Evolutionary conservation across 1,140 invertebrate species (phyloP).

Genomic region (Armadillidium nasatum): DNA sequence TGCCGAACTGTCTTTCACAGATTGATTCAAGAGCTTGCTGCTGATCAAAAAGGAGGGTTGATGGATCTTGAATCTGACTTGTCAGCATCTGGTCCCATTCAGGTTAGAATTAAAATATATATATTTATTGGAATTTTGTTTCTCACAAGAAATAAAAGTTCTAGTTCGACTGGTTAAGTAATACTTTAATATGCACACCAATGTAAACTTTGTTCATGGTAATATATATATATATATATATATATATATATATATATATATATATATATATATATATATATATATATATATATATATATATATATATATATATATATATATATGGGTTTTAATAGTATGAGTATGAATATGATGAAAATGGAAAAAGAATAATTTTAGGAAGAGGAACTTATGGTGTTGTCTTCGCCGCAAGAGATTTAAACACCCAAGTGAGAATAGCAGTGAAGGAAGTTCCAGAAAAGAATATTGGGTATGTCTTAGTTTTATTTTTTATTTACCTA

Average conservation of each 20-base stretch:
- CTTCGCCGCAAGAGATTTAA: slow-evolving; percentile 87
- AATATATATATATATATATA: no score
- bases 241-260: background rate
- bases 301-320: slow-evolving; percentile 20
- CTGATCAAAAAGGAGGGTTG: slow-evolving; percentile 76
- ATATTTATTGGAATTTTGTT: no score
- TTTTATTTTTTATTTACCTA: no score
- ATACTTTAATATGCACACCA: slow-evolving; percentile 17
- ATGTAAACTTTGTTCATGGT: no score
- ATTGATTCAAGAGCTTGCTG: slow-evolving; percentile 66
- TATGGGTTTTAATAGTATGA: slow-evolving; percentile 67
- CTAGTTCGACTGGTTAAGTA: background rate
- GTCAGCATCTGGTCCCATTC: slow-evolving; percentile 61
- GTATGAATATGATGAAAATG: slow-evolving; percentile 90
- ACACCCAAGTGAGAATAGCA: slow-evolving; percentile 92
- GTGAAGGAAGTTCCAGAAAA: slow-evolving; percentile 97
- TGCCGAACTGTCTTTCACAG: slow-evolving; percentile 64
- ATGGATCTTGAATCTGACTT: slow-evolving; percentile 72
- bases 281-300: slow-evolving; percentile 21
- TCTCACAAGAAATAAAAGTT: no score
- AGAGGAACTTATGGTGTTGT: slow-evolving; percentile 95
- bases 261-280: slow-evolving; percentile 13
- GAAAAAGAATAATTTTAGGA: slow-evolving; percentile 79
- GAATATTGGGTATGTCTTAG: slow-evolving; percentile 68
- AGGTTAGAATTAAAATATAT: slow-evolving; percentile 23